phyloP scores from a whole-genome alignment of 2,113 vertebrate genomes.

The Gorilla gorilla region DNA sequence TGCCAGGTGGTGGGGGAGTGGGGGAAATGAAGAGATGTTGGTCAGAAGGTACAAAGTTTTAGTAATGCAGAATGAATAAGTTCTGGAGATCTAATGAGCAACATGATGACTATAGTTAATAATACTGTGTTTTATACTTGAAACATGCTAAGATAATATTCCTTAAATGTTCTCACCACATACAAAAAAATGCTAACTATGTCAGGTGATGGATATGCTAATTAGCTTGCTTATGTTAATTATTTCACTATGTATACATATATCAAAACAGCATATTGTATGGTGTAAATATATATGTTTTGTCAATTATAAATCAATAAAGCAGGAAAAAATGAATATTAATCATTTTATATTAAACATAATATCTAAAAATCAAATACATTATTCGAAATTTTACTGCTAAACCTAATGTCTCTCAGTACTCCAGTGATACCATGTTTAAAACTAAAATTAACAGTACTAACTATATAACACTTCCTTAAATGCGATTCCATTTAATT shows the following conservation, averaged over 20 bases:
- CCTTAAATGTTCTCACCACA: neutral
- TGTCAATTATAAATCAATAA: neutral
- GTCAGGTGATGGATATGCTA: too few species aligned
- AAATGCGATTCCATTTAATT: neutral
- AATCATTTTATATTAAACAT: neutral
- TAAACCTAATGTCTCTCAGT: neutral
- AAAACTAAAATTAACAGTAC: neutral
- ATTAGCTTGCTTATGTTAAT: neutral
- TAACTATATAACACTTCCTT: neutral
- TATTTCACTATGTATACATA: neutral
- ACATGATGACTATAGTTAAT: neutral
- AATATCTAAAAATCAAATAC: neutral
- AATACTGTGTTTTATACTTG: neutral
- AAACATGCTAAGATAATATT: neutral
- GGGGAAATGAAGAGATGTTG: neutral
- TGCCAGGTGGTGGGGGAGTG: accelerated
- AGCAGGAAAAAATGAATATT: neutral
- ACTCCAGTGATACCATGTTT: neutral
- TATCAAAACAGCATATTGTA: neutral
- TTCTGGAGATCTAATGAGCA: neutral
- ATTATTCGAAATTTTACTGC: neutral
- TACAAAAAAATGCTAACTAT: neutral
- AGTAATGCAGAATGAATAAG: neutral
- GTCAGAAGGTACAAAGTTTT: neutral
- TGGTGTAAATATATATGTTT: neutral